Evolutionary conservation across 2,113 vertebrate species (phyloP).

Genomic region (Barbus barbus): DNA sequence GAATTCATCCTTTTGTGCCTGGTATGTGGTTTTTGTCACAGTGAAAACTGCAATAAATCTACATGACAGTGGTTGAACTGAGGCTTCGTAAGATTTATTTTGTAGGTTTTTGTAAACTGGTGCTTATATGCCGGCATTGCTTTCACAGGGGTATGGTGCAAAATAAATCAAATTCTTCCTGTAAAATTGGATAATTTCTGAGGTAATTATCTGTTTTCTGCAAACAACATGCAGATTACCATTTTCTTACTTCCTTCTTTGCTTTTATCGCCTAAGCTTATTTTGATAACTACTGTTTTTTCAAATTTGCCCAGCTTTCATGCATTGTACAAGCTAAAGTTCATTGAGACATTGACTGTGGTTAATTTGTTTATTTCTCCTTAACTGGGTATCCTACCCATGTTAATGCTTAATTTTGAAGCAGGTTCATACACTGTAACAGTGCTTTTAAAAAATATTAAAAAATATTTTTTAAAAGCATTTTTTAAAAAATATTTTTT

Average conservation of each 20-base stretch:
- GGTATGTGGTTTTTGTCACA: not conserved
- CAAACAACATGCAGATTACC: too few species aligned
- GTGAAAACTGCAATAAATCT: not conserved
- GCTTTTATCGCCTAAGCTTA: not conserved
- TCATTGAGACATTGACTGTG: too few species aligned
- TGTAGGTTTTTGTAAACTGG: not conserved
- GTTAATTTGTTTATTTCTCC: not conserved
- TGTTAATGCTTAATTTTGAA: not conserved
- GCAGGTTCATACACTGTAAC: not conserved
- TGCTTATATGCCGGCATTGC: too few species aligned
- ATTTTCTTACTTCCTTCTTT: not conserved
- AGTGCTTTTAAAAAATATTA: not conserved
- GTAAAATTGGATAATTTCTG: not conserved
- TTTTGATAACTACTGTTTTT: not conserved
- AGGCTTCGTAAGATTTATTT: not conserved
- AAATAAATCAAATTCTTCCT: not conserved
- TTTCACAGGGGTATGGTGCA: too few species aligned
- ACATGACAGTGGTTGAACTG: not conserved
- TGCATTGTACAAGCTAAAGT: not conserved
- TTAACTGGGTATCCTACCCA: not conserved
- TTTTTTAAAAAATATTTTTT: too few species aligned
- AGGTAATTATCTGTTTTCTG: too few species aligned
- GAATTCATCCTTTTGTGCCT: not conserved
- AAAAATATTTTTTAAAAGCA: too few species aligned
- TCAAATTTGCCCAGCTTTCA: too few species aligned